These are phyloP conservation scores for Amphimedon queenslandica DNA, from an alignment of 37 sponge, comb jelly and placozoan species.

Conservation along the genomic window DNA sequence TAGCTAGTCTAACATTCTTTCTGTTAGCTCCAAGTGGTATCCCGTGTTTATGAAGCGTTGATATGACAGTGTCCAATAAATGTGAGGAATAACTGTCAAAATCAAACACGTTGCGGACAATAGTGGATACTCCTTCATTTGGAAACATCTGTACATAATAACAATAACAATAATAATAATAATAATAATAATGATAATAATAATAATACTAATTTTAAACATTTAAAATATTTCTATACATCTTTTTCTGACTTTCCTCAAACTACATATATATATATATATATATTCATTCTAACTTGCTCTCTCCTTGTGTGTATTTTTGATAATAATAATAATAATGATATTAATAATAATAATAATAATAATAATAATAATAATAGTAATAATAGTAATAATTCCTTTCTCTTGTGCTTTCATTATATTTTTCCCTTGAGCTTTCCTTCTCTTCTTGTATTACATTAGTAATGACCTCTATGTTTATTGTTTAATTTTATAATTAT, in stretches of 20 bases:
- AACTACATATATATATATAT: not conserved
- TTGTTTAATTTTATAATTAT: not conserved
- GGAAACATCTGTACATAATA: slow-evolving; percentile 67
- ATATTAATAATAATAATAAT: too few species aligned
- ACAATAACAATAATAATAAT: not conserved
- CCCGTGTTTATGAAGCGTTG: slow-evolving; percentile 82
- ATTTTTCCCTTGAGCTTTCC: too few species aligned
- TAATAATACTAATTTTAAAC: too few species aligned
- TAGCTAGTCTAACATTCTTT: slow-evolving; percentile 38
- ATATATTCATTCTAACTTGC: too few species aligned
- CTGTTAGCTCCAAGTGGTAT: slow-evolving; percentile 83
- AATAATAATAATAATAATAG: too few species aligned
- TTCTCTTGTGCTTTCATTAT: too few species aligned
- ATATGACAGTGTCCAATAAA: slow-evolving; percentile 50
- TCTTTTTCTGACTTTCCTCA: too few species aligned
- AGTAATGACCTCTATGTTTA: not conserved
- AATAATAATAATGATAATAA: too few species aligned
- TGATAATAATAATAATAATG: too few species aligned
- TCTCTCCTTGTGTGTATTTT: too few species aligned
- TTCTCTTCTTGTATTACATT: too few species aligned
- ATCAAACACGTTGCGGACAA: slow-evolving; percentile 83
- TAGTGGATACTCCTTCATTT: slow-evolving; percentile 62
- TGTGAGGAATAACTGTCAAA: slow-evolving; percentile 82
- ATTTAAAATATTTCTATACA: not conserved
- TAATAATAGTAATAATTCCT: too few species aligned